Conservation (phyloP, 2,888 invertebrate species). For the Drosophila kokeensis region DNA sequence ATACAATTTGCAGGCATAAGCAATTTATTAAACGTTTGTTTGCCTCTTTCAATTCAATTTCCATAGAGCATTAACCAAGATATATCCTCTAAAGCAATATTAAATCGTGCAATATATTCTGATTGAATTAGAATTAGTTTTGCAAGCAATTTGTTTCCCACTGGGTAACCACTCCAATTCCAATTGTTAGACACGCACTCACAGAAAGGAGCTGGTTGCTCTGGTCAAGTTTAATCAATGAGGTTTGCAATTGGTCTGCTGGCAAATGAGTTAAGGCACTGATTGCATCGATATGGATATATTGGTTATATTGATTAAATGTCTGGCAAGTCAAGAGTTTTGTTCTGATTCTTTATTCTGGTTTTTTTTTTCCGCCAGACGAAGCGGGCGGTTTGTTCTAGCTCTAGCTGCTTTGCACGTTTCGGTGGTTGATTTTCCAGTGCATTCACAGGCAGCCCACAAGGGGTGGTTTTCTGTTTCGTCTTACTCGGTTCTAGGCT, state of each 20-base stretch:
- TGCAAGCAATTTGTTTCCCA: conserved; percentile 1
- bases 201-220: conserved; percentile 27
- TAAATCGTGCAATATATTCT: background rate
- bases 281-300: conserved; percentile 11
- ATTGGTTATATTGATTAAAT: conserved; percentile 45
- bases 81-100: background rate
- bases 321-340: conserved; percentile 37
- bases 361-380: conserved; percentile 1
- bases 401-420: conserved; percentile 10
- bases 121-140: background rate
- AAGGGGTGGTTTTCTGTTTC: conserved; percentile 61
- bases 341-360: conserved; percentile 24
- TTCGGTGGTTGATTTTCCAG: conserved; percentile 69
- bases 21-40: background rate
- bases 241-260: conserved; percentile 31
- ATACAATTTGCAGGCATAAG: background rate
- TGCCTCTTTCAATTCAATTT: background rate
- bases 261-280: conserved; percentile 47
- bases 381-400: conserved; percentile 9
- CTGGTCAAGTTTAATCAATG: conserved; percentile 65
- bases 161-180: conserved; percentile 11
- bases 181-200: conserved; percentile 10
- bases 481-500: conserved; percentile 39
- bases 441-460: conserved; percentile 49
- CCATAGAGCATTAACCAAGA: background rate